These are phyloP conservation scores for Theropithecus gelada DNA, from an alignment of 2,113 vertebrate genomes.

Conservation along the genomic window DNA sequence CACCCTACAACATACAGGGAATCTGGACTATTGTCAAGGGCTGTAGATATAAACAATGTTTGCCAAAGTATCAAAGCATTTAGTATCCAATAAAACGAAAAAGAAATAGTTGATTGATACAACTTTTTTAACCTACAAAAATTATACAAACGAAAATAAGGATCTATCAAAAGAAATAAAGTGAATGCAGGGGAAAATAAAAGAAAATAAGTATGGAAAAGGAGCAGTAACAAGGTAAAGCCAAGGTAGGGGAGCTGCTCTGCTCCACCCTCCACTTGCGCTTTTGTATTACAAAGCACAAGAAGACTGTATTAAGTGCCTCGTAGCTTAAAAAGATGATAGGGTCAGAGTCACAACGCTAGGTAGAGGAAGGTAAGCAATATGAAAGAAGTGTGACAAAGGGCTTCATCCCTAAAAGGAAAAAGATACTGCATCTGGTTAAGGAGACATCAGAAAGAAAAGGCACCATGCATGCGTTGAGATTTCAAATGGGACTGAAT, in stretches of 20 bases:
- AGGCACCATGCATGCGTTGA: not conserved
- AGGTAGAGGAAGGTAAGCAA: not conserved
- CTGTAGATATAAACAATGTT: not conserved
- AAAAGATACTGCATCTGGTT: not conserved
- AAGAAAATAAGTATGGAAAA: not conserved
- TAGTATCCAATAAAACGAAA: not conserved
- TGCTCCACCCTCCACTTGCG: not conserved
- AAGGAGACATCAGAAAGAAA: not conserved
- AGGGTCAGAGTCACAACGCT: not conserved
- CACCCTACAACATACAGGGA: not conserved
- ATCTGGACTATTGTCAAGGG: not conserved
- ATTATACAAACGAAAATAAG: not conserved
- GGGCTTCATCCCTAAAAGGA: not conserved
- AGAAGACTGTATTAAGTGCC: not conserved
- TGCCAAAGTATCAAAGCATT: not conserved
- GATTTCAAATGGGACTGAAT: not conserved
- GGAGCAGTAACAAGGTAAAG: not conserved
- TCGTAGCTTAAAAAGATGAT: not conserved
- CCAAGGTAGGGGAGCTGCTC: not conserved
- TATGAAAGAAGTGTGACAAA: not conserved
- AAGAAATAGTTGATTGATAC: not conserved
- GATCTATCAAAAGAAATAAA: not conserved
- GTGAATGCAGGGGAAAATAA: not conserved
- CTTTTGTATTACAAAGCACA: not conserved
- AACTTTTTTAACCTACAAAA: not conserved